These are phyloP conservation scores for Dryas iulia DNA, from an alignment of 1,140 invertebrate species.

Conservation along the genomic window DNA sequence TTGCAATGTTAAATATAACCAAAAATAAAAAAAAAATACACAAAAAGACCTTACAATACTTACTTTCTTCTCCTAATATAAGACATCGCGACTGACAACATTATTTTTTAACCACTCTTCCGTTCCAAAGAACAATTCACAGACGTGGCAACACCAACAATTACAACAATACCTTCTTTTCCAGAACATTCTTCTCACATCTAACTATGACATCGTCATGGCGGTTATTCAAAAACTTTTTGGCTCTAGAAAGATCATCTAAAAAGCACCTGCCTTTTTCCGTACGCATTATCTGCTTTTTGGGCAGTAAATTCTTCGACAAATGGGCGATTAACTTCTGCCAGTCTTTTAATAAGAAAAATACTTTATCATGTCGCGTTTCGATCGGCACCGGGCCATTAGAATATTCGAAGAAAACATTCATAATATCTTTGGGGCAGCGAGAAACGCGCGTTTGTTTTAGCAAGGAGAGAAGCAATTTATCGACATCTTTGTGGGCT, in stretches of 20 bases:
- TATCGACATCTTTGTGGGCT: conserved; percentile 54
- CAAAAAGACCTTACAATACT: too few relatives aligned
- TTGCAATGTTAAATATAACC: too few relatives aligned
- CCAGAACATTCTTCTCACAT: conserved; percentile 52
- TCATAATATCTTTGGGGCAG: conserved; percentile 52
- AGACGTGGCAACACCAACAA: too few relatives aligned
- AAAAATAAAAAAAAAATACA: too few relatives aligned
- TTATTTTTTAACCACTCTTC: too few relatives aligned
- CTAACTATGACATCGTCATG: conserved; percentile 48
- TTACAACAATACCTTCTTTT: conserved; percentile 63
- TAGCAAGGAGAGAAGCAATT: conserved; percentile 47
- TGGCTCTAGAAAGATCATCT: conserved; percentile 62
- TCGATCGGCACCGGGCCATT: conserved; percentile 54
- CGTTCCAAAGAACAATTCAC: too few relatives aligned
- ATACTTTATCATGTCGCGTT: conserved; percentile 51
- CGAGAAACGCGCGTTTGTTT: conserved; percentile 35
- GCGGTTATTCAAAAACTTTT: conserved; percentile 53
- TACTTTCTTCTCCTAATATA: too few relatives aligned
- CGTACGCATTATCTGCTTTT: conserved; percentile 58
- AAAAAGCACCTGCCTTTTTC: conserved; percentile 61
- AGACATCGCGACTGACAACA: too few relatives aligned
- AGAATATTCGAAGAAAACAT: conserved; percentile 68
- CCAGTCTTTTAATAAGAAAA: conserved; percentile 64
- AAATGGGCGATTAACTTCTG: conserved; percentile 63
- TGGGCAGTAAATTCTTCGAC: conserved; percentile 63